Conservation (phyloP, 2,888 invertebrate genomes). For the Lysandra coridon region DNA sequence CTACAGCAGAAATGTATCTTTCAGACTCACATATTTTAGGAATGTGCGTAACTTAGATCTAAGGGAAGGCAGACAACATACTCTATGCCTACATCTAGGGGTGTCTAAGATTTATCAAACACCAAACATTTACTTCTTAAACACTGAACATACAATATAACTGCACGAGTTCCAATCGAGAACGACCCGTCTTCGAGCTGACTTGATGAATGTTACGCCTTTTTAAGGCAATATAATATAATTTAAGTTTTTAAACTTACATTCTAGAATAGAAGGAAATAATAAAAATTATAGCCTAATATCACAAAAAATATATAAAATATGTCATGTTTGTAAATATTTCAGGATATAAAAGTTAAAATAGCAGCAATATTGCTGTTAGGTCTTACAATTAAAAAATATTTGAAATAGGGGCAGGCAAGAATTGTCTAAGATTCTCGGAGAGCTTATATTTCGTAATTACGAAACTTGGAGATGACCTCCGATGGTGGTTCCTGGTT, state of each 20-base stretch:
- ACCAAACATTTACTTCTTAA: constrained; percentile 57
- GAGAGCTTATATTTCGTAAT: constrained; percentile 91
- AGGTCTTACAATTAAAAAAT: constrained; percentile 38
- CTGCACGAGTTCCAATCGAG: constrained; percentile 71
- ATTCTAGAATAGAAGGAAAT: constrained; percentile 29
- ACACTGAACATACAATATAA: constrained; percentile 62
- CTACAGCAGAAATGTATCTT: constrained; percentile 73
- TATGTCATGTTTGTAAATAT: constrained; percentile 45
- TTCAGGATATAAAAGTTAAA: constrained; percentile 61
- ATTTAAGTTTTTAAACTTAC: constrained; percentile 36
- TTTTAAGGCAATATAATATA: constrained; percentile 37
- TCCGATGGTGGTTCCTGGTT: constrained; percentile 88
- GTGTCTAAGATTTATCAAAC: constrained; percentile 58
- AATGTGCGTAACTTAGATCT: constrained; percentile 77
- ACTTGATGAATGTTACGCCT: constrained; percentile 79
- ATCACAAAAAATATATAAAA: constrained; percentile 36
- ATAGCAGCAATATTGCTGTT: constrained; percentile 43
- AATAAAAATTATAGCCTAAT: constrained; percentile 36
- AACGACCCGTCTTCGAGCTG: constrained; percentile 66
- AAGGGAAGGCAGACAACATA: constrained; percentile 60
- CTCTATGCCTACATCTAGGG: constrained; percentile 53
- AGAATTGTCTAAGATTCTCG: constrained; percentile 29
- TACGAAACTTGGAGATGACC: constrained; percentile 92
- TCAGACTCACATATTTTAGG: constrained; percentile 75
- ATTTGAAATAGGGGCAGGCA: constrained; percentile 40